These are phyloP conservation scores for Prunella himalayana DNA, from an alignment of 2,113 vertebrate genomes.

Conservation along the genomic window DNA sequence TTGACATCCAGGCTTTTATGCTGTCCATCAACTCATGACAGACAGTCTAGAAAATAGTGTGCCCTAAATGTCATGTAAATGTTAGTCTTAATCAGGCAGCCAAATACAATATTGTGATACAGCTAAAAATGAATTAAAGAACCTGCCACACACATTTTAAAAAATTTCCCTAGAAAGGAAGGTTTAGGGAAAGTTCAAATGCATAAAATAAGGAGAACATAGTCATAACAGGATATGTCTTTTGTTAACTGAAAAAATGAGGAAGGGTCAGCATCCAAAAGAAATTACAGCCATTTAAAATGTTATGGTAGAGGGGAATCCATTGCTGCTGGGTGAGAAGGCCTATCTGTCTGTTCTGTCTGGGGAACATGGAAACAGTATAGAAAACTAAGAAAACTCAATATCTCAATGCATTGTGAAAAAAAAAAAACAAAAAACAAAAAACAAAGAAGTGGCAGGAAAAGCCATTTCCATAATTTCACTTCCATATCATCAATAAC, in stretches of 20 bases:
- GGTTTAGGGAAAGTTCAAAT: slow-evolving; percentile 50
- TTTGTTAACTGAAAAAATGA: slow-evolving; percentile 14
- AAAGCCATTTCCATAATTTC: background rate
- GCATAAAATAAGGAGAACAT: background rate
- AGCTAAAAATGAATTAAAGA: slow-evolving; percentile 63
- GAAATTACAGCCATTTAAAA: background rate
- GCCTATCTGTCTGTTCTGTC: background rate
- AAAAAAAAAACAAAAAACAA: background rate
- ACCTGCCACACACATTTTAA: background rate
- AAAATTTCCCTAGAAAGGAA: slow-evolving; percentile 19
- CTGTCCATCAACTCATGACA: slow-evolving; percentile 47
- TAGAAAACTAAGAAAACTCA: background rate
- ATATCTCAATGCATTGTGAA: background rate
- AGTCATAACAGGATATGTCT: slow-evolving; percentile 34
- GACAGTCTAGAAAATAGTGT: slow-evolving; percentile 51
- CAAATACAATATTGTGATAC: slow-evolving; percentile 63
- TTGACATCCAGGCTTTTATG: slow-evolving; percentile 28
- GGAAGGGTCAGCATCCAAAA: background rate
- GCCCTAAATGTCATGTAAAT: slow-evolving; percentile 61
- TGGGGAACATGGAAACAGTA: background rate
- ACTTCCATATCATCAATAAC: background rate
- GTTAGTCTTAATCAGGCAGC: slow-evolving; percentile 53
- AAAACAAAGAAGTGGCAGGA: background rate
- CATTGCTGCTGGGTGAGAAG: background rate
- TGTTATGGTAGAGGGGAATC: background rate